Evolutionary conservation across 1,140 invertebrate species (phyloP).

Genomic region (Drosophila bifasciata): DNA sequence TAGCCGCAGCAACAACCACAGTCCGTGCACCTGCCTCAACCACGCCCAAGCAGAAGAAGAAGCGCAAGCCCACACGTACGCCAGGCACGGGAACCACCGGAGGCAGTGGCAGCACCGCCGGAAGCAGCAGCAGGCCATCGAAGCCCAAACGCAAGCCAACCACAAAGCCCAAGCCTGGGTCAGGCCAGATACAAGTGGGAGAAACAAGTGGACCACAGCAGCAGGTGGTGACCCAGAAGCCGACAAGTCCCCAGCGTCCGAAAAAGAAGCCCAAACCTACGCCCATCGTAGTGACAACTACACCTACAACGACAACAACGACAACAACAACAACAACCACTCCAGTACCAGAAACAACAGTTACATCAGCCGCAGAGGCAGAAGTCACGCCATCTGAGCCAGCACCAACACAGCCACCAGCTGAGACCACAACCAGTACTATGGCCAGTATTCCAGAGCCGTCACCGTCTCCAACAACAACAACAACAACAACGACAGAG

Average conservation of each 20-base stretch:
- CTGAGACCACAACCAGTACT: constrained; percentile 31
- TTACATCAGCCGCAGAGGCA: constrained; percentile 55
- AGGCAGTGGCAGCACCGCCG: background rate
- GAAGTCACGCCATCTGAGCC: constrained; percentile 65
- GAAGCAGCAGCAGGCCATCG: constrained; percentile 10
- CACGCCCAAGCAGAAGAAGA: constrained; percentile 68
- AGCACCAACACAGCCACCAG: constrained; percentile 48
- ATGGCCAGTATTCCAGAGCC: constrained; percentile 72
- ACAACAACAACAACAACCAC: constrained; percentile 27
- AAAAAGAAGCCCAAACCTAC: constrained; percentile 62
- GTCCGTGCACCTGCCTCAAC: constrained; percentile 33
- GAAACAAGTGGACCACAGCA: constrained; percentile 28
- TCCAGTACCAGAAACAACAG: constrained; percentile 6
- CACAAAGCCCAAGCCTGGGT: constrained; percentile 50
- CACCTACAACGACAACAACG: constrained; percentile 15
- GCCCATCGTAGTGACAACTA: constrained; percentile 37
- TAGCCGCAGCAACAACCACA: constrained; percentile 51
- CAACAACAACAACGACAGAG: constrained; percentile 12
- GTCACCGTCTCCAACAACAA: constrained; percentile 40
- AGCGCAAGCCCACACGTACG: constrained; percentile 72
- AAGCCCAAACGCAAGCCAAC: constrained; percentile 77
- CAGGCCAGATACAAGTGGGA: constrained; percentile 1
- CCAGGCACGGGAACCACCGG: constrained; percentile 43
- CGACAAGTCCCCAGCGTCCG: constrained; percentile 47
- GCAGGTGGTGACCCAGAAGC: constrained; percentile 39